Base-by-base conservation (phyloP, 2,888 invertebrate genomes). In the Lamellibrachia satsuma region DNA sequence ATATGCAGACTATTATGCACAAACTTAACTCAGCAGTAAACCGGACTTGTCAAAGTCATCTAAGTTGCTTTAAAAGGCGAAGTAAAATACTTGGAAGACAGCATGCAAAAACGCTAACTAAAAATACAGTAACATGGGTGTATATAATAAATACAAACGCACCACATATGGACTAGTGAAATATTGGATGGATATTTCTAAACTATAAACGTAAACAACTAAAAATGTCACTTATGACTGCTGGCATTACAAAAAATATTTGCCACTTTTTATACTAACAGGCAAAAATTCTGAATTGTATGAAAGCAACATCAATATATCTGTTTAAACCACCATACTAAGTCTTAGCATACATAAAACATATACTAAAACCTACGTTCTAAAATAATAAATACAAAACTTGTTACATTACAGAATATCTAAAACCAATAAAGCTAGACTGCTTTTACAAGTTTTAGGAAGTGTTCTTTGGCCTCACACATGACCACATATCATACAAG, bases 21-120 rank as follows among this genome's bases (percentile, higher is more conserved):
- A 75, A 75, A 75, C 75, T 75, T 75, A 75, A 75, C 75, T 75
- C 75, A 75, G 75, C 75, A 75, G 75, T 75, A 75, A 75, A 75
- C 75, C 6, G 15, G 75, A 75, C 75, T 75, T 57, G 7, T 57
- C 57, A 75, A 75, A 15, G 22, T 75, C n/a, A 22, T 75, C 75
- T 75, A 75, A 75, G n/a, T 22, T 75, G 75, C 75, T 75, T 22
- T 11, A 75, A 57, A 75, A 75, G 75, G 22, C 75, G 4, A 15
- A 75, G 75, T n/a, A 75, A 75, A 22, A 55, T 3, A 75, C 22
- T n/a, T 75, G 75, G 55, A 75, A 60, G 22, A 75, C 75, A 22
- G 15, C 75, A 75, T 75, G 75, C 75, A 75, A 22, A 11, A 75
- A 75, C n/a, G 22, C 75, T 22, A 75, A 75, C 22, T 55, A 55